phyloP scores from a whole-genome alignment of 37 sponge, comb jelly and placozoan genomes.

The Hormiphora californensis region DNA sequence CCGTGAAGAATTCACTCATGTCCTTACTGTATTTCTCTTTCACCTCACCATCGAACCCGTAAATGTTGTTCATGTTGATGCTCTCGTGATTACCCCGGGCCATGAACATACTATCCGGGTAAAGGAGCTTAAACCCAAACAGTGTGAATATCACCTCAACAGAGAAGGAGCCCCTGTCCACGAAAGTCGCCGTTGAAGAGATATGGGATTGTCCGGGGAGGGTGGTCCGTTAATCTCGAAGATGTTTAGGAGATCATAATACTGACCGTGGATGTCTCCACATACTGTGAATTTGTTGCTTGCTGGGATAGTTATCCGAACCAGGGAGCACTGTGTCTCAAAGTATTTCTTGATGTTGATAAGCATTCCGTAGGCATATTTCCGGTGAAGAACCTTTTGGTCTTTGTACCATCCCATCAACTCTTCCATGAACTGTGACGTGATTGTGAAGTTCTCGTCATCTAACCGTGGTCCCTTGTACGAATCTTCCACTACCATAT shows the following conservation, averaged over 20 bases:
- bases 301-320: conserved; percentile 74
- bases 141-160: conserved; percentile 86
- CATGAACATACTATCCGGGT: conserved; percentile 84
- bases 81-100: conserved; percentile 97
- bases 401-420: conserved; percentile 68
- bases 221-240: conserved; percentile 91
- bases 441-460: conserved; percentile 61
- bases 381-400: conserved; percentile 82
- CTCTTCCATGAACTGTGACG: conserved; percentile 80
- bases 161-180: conserved; percentile 93
- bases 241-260: conserved; percentile 92
- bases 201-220: conserved; percentile 67
- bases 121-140: conserved; percentile 90
- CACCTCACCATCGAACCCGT: conserved; percentile 97
- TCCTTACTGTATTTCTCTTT: conserved; percentile 74
- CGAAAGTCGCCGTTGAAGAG: conserved; percentile 99
- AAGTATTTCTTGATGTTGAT: conserved; percentile 65
- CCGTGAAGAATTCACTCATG: conserved; percentile 90
- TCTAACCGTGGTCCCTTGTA: conserved; percentile 85
- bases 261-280: conserved; percentile 99
- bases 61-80: conserved; percentile 89
- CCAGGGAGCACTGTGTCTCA: conserved; percentile 61
- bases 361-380: conserved; percentile 86
- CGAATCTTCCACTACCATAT: conserved; percentile 67
- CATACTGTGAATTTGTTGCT: conserved; percentile 86